phyloP scores from a whole-genome alignment of 2,888 invertebrate genomes.

The Mactromeris polynyma region DNA sequence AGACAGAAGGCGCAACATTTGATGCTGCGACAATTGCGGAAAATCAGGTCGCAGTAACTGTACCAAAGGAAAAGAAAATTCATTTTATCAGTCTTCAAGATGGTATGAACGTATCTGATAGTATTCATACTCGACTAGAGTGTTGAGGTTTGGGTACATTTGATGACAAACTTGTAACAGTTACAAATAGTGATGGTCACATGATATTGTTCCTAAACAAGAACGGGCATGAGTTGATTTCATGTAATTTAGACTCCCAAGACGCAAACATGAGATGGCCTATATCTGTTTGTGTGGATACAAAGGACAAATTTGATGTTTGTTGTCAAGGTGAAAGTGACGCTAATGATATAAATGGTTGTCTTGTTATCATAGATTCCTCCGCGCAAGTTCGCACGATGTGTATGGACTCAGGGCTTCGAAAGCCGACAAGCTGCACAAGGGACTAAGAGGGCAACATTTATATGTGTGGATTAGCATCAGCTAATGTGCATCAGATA shows the following conservation, averaged over 20 bases:
- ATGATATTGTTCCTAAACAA: constrained; percentile 66
- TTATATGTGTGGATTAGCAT: constrained; percentile 64
- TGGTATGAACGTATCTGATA: constrained; percentile 63
- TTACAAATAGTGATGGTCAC: constrained; percentile 68
- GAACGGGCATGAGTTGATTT: constrained; percentile 64
- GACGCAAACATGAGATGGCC: constrained; percentile 72
- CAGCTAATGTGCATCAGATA: constrained; percentile 65
- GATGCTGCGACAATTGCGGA: constrained; percentile 46
- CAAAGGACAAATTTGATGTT: constrained; percentile 63
- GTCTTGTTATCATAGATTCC: constrained; percentile 61
- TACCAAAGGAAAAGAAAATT: constrained; percentile 68
- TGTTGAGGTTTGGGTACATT: constrained; percentile 65
- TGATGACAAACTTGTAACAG: constrained; percentile 65
- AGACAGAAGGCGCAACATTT: constrained; percentile 64
- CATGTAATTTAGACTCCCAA: constrained; percentile 64
- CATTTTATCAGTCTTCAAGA: constrained; percentile 67
- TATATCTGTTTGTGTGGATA: constrained; percentile 67
- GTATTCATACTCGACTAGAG: constrained; percentile 64
- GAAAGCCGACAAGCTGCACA: constrained; percentile 66
- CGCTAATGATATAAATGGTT: constrained; percentile 59
- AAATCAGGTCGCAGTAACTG: constrained; percentile 62
- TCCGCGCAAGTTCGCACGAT: constrained; percentile 66
- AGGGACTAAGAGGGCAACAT: constrained; percentile 64
- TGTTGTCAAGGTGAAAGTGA: constrained; percentile 69
- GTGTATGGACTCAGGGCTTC: constrained; percentile 66